These are phyloP conservation scores for Drosophila pectinifera DNA, from an alignment of 1,140 invertebrate species.

Conservation along the genomic window DNA sequence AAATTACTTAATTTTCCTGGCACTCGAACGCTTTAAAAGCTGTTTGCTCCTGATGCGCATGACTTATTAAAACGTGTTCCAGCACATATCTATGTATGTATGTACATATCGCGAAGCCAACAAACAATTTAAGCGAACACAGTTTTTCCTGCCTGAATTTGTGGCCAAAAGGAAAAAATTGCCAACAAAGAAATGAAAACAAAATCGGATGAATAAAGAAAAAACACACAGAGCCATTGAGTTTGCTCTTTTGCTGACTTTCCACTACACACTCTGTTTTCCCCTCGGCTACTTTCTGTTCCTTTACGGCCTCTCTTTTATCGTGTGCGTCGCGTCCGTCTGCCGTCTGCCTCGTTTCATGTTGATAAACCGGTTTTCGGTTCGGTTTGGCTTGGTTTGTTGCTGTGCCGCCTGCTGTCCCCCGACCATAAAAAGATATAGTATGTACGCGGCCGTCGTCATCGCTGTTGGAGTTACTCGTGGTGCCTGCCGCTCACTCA, in stretches of 20 bases:
- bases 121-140: conserved; percentile 81
- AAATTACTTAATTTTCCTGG: conserved; percentile 11
- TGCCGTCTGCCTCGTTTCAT: conserved; percentile 41
- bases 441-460: conserved; percentile 50
- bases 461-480: conserved; percentile 37
- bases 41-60: conserved; percentile 71
- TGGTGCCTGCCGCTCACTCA: conserved; percentile 1
- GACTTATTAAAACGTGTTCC: conserved; percentile 80
- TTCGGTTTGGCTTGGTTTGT: conserved; percentile 54
- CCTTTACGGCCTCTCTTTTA: conserved; percentile 54
- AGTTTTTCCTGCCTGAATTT: conserved; percentile 78
- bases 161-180: conserved; percentile 58
- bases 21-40: conserved; percentile 64
- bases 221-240: conserved; percentile 52
- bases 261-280: conserved; percentile 10
- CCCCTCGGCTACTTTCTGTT: conserved; percentile 18
- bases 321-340: conserved; percentile 63
- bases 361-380: conserved; percentile 76
- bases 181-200: conserved; percentile 50
- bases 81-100: conserved; percentile 20
- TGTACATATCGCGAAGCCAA: conserved; percentile 53
- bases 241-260: conserved; percentile 49
- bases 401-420: conserved; percentile 44
- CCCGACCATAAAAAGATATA: conserved; percentile 57
- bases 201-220: conserved; percentile 34